Evolutionary conservation across 2,888 invertebrate genomes (phyloP).

Genomic region (Dryomyza anilis): DNA sequence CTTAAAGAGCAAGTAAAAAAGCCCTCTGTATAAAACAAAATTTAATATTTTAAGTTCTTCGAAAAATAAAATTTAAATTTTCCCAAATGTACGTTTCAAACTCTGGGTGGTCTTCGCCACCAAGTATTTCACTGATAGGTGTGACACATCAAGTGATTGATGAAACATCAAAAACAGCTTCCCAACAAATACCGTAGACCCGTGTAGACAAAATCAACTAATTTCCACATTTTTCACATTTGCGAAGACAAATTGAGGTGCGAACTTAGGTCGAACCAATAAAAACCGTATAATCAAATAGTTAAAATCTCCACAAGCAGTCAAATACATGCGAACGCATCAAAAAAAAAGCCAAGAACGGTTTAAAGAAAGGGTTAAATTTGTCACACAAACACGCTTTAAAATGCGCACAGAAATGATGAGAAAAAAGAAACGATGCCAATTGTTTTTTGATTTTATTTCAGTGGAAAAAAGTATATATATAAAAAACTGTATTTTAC

Average conservation of each 20-base stretch:
- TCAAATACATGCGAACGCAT: constrained; percentile 41
- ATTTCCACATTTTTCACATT: constrained; percentile 61
- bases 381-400: constrained; percentile 31
- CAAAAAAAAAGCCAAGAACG: constrained; percentile 11
- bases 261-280: constrained; percentile 60
- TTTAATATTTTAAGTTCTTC: too few species aligned
- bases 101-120: constrained; percentile 9
- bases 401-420: constrained; percentile 3
- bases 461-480: constrained; percentile 20
- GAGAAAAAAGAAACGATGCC: constrained; percentile 47
- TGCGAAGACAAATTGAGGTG: constrained; percentile 60
- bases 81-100: too few species aligned
- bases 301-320: constrained; percentile 45
- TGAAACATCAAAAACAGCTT: constrained; percentile 42
- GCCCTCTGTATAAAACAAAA: too few species aligned
- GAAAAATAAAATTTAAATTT: too few species aligned
- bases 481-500: too few species aligned
- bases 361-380: constrained; percentile 32
- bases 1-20: too few species aligned
- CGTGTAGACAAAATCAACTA: constrained; percentile 42
- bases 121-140: constrained; percentile 48
- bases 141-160: constrained; percentile 57
- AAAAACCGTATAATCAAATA: constrained; percentile 55
- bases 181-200: background rate
- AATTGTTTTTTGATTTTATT: constrained; percentile 52